Conservation (phyloP, 1,140 invertebrate species). For the Heliconius nattereri region DNA sequence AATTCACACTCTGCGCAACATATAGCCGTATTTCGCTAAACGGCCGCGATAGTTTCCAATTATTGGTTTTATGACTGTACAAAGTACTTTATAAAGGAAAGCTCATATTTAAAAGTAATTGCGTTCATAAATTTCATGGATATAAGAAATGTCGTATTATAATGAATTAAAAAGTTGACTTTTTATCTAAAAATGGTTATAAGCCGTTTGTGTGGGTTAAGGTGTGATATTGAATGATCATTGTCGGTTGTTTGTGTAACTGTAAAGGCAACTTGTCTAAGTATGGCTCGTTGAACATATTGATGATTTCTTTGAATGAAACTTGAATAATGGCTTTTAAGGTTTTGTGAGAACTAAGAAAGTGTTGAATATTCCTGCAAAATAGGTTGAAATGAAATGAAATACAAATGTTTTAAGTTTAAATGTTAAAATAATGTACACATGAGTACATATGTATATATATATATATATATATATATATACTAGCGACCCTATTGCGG, state of each 20-base stretch:
- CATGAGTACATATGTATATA: too few relatives aligned
- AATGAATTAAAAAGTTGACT: background rate
- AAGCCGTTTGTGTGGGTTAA: background rate
- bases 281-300: background rate
- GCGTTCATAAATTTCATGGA: constrained; percentile 2
- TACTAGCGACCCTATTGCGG: too few relatives aligned
- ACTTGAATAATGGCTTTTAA: background rate
- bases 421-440: too few relatives aligned
- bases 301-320: background rate
- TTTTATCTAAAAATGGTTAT: background rate
- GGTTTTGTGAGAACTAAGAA: background rate
- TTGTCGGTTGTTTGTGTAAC: background rate
- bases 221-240: background rate
- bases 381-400: background rate
- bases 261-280: background rate
- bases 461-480: too few relatives aligned
- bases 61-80: constrained; percentile 7
- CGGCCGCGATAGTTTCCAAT: constrained; percentile 5
- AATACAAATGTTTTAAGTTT: too few relatives aligned
- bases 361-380: background rate
- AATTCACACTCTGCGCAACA: constrained; percentile 36
- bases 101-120: background rate
- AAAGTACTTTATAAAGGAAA: background rate
- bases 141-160: background rate
- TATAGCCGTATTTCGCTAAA: constrained; percentile 23